Base-by-base conservation (phyloP, 2,888 invertebrate species). In the Cinara cedri region DNA sequence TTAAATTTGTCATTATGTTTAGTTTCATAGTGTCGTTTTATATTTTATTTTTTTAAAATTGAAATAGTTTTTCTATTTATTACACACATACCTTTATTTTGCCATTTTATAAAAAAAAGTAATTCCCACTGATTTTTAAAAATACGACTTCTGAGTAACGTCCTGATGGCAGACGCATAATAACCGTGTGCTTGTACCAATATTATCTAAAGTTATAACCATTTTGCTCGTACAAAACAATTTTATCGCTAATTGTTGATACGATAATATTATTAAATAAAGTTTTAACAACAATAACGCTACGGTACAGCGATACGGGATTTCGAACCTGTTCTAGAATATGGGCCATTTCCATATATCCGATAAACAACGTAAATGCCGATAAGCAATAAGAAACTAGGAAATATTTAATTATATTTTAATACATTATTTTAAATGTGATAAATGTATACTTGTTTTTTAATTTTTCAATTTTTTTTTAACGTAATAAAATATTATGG, bases 11-110 rank as follows among this genome's bases (percentile, higher is more conserved):
- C 68, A 62, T 74, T 72, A 80, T 80, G 72, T 63, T 55, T 80
- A 72, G 72, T 80, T 80, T 57, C 54, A 62, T 80, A 72, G 42
- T 80, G 72, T 70, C 80, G 71, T 80, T 72, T 72, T 19, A 66
- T n/a, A n/a, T 80, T 80, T 9, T 81, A 81, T 62, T 81, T 65
- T 74, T 81, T 81, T 66, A 49, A 49, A 49, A 66, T 21, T 49
- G 49, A 46, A 16, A 66, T 46, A 46, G 21, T 65, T 65, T 65
- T 44, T 46, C 46, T 65, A 21, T 44, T 46, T 65, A 65, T 65
- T 46, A 46, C 46, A 1, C 65, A 76, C 81, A 82, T 72, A 65
- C 81, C 21, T 46, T 65, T 65, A 46, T 63, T 42, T 63, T 63
- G 42, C 63, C 42, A 63, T 63, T 63, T 42, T 42, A 44, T 44